Conservation (phyloP, 2,888 invertebrate species). For the Catocala sponsa region DNA sequence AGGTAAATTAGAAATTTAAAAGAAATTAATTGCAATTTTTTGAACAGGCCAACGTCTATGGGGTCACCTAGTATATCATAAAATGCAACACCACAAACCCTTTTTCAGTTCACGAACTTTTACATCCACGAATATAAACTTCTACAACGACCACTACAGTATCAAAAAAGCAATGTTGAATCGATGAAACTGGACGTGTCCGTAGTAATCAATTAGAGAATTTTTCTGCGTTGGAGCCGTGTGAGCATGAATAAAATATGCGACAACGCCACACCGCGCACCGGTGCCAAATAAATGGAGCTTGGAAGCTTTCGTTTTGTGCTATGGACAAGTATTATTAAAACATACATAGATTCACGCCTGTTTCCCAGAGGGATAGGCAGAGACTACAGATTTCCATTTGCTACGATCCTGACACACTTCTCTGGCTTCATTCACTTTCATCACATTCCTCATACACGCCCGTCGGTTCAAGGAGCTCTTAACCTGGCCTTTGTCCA, state of each 20-base stretch:
- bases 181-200: slow-evolving; percentile 5
- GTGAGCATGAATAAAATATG: slow-evolving; percentile 40
- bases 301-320: neutral
- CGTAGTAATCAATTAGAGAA: slow-evolving; percentile 34
- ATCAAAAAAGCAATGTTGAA: slow-evolving; percentile 7
- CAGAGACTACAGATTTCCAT: too few species aligned
- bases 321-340: neutral
- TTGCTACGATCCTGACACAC: too few species aligned
- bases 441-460: too few species aligned
- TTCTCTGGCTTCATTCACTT: too few species aligned
- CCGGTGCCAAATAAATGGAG: slow-evolving; percentile 12
- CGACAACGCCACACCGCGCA: slow-evolving; percentile 20
- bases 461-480: too few species aligned
- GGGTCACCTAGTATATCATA: neutral
- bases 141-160: neutral
- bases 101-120: neutral
- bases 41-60: too few species aligned
- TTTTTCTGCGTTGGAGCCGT: slow-evolving; percentile 32
- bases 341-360: too few species aligned
- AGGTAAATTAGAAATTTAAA: too few species aligned
- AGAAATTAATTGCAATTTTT: too few species aligned
- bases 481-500: too few species aligned
- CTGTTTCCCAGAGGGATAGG: too few species aligned
- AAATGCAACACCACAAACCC: neutral
- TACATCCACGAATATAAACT: neutral